Conservation (phyloP, 1,140 invertebrate genomes). For the Drosophila oshimai region DNA sequence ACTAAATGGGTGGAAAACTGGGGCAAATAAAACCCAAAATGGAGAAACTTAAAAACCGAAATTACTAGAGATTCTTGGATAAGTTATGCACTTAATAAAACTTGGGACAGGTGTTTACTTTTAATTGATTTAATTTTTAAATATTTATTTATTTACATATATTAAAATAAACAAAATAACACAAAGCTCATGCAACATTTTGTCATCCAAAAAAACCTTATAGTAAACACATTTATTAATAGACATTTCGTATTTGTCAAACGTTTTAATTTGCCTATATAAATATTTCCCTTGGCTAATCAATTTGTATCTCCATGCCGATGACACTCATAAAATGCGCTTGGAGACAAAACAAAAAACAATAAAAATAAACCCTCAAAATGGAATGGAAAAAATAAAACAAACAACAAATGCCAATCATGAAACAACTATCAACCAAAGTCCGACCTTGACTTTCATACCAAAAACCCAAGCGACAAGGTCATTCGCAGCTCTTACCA, state of each 20-base stretch:
- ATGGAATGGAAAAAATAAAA: constrained; percentile 11
- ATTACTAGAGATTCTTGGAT: neutral
- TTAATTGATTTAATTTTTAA: too few species aligned
- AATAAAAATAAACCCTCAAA: constrained; percentile 40
- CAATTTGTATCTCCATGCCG: constrained; percentile 10
- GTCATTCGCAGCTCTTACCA: constrained; percentile 8
- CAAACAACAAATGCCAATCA: constrained; percentile 36
- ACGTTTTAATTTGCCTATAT: neutral
- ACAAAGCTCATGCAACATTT: neutral
- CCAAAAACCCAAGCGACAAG: constrained; percentile 20
- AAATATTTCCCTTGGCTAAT: constrained; percentile 25
- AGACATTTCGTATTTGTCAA: neutral
- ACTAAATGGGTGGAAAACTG: neutral
- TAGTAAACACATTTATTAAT: neutral
- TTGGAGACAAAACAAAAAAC: constrained; percentile 1
- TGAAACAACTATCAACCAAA: constrained; percentile 19
- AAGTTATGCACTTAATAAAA: constrained; percentile 1
- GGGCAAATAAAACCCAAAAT: neutral
- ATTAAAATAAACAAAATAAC: too few species aligned
- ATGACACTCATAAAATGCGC: constrained; percentile 19
- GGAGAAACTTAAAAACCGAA: neutral
- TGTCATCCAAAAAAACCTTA: neutral
- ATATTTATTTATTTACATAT: neutral
- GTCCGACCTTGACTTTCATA: constrained; percentile 57
- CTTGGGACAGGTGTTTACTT: neutral